Conservation (phyloP, 1,140 invertebrate species). For the Bombus huntii region DNA sequence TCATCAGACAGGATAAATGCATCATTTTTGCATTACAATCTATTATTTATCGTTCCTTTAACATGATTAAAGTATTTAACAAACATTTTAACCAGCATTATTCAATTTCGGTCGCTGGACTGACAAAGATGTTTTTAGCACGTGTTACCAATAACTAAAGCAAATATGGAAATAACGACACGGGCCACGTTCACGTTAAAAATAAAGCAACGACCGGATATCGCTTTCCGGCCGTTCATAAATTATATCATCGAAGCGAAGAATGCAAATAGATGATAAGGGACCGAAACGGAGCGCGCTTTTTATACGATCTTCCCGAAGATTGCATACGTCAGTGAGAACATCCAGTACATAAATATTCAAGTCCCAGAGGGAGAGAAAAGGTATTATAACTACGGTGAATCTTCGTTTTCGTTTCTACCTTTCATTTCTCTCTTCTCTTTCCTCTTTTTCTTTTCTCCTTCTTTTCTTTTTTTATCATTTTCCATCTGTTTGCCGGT, state of each 20-base stretch:
- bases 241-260: neutral
- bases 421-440: neutral
- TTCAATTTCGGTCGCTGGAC: no score
- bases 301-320: neutral
- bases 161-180: no score
- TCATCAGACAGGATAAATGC: no score
- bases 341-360: constrained; percentile 31
- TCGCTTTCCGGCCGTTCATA: neutral
- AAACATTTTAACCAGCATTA: no score
- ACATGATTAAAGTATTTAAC: no score
- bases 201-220: neutral
- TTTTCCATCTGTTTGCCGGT: neutral
- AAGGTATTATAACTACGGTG: constrained; percentile 8
- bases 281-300: neutral
- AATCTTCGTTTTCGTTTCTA: neutral
- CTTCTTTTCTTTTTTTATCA: neutral
- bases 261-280: neutral
- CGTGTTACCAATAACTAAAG: no score
- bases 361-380: neutral
- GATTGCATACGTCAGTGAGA: constrained; percentile 9
- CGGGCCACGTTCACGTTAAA: neutral
- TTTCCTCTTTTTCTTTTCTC: neutral
- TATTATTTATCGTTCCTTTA: no score
- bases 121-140: neutral
- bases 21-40: no score